These are phyloP conservation scores for Zygothrica quintamaculata DNA, from an alignment of 2,888 invertebrate species.

Conservation along the genomic window DNA sequence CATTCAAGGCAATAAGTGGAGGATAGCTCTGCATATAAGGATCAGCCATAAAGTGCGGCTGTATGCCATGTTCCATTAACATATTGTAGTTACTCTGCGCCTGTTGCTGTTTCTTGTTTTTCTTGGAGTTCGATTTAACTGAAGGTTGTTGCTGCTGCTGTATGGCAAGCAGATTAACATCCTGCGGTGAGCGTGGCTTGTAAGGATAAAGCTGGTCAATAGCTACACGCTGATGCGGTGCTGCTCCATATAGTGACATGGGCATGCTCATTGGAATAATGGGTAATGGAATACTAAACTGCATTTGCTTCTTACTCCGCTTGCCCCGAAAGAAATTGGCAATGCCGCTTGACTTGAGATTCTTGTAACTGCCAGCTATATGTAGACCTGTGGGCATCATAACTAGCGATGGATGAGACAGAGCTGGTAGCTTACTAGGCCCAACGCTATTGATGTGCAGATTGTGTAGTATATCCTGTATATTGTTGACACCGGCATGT, in stretches of 20 bases:
- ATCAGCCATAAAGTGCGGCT: conserved; percentile 72
- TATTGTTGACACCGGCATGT: conserved; percentile 76
- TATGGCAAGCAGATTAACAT: conserved; percentile 90
- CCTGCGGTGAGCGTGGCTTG: conserved; percentile 90
- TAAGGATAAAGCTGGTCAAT: conserved; percentile 89
- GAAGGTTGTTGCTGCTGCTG: conserved; percentile 77
- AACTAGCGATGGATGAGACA: conserved; percentile 51
- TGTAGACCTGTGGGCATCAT: conserved; percentile 82
- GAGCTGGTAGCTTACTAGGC: conserved; percentile 57
- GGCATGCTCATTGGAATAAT: conserved; percentile 61
- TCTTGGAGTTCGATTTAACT: conserved; percentile 63
- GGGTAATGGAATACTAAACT: conserved; percentile 70
- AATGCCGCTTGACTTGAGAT: conserved; percentile 82
- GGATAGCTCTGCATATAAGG: conserved; percentile 62
- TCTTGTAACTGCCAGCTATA: conserved; percentile 83
- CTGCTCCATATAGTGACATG: conserved; percentile 55
- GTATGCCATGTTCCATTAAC: conserved; percentile 56
- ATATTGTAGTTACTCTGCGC: conserved; percentile 65
- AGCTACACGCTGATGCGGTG: conserved; percentile 76
- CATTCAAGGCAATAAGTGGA: conserved; percentile 69
- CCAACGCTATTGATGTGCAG: conserved; percentile 56
- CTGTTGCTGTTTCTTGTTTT: conserved; percentile 68
- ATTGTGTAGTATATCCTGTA: conserved; percentile 83
- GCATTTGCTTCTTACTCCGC: conserved; percentile 81
- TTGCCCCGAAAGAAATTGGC: conserved; percentile 82